Evolutionary conservation across 2,113 vertebrate genomes (phyloP).

Genomic region (Antechinus flavipes): DNA sequence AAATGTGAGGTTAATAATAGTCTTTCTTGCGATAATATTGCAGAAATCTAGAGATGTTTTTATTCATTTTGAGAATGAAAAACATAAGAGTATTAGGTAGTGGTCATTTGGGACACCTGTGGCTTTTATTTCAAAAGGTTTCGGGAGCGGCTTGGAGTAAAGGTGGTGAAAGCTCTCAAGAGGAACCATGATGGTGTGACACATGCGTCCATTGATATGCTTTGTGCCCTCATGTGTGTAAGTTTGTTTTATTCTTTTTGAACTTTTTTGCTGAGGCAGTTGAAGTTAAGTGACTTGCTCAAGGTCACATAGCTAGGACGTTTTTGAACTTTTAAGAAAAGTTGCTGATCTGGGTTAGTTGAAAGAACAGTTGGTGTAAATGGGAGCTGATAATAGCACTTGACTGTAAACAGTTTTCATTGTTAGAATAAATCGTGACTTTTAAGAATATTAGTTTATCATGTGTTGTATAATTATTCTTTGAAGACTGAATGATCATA

Average conservation of each 20-base stretch:
- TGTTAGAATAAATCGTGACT: slow-evolving; percentile 11
- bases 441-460: not conserved
- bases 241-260: slow-evolving; percentile 81
- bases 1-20: slow-evolving; percentile 7
- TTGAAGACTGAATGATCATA: not conserved
- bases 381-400: not conserved
- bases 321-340: not conserved
- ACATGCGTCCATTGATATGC: slow-evolving; percentile 98
- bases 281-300: too few relatives aligned
- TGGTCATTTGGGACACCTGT: slow-evolving; percentile 54
- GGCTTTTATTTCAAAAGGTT: slow-evolving; percentile 87
- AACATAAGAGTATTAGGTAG: not conserved
- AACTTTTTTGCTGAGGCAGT: not conserved
- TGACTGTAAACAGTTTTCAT: not conserved
- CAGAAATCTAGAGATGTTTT: slow-evolving; percentile 4
- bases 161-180: slow-evolving; percentile 98
- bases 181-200: slow-evolving; percentile 96
- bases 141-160: slow-evolving; percentile 96
- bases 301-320: too few relatives aligned
- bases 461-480: slow-evolving; percentile 10
- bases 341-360: not conserved
- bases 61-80: slow-evolving; percentile 20
- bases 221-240: slow-evolving; percentile 99
- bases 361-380: not conserved
- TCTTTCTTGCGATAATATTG: not conserved